Conservation (phyloP, 2,888 invertebrate genomes). For the Callinectes sapidus region DNA sequence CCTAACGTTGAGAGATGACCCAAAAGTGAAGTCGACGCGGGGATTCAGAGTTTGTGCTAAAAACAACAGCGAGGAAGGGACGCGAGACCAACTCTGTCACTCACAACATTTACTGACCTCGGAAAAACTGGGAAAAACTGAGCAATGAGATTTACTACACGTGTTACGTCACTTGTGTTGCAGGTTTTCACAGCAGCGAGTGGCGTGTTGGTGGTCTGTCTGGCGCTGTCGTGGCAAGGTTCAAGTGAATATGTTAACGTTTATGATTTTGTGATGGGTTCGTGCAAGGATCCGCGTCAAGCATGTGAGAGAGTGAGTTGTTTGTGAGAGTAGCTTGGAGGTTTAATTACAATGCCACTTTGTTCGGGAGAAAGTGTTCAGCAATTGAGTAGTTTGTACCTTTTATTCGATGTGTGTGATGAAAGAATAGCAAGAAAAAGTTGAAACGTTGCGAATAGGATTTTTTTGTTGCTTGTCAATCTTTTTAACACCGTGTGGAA, state of each 20-base stretch:
- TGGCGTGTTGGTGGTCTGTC: background rate
- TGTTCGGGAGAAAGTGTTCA: background rate
- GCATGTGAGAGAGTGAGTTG: background rate
- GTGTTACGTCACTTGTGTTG: background rate
- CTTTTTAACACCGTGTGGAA: no score
- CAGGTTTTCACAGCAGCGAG: background rate
- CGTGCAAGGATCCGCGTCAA: background rate
- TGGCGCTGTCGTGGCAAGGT: background rate
- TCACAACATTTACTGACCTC: background rate
- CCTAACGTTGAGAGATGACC: background rate
- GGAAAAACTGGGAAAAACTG: background rate
- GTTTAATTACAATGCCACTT: background rate
- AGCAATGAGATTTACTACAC: background rate
- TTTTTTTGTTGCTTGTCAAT: background rate
- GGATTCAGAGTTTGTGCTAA: background rate
- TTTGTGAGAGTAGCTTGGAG: background rate
- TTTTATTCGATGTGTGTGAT: no score
- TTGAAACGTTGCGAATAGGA: background rate
- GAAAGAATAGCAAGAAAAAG: no score
- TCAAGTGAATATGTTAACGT: background rate
- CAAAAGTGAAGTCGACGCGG: background rate
- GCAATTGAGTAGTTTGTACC: background rate
- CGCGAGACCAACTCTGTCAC: background rate
- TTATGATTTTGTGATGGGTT: background rate
- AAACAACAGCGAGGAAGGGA: slow-evolving; percentile 16